Evolutionary conservation across 2,888 invertebrate species (phyloP), one percentile per base, ranked within the genome.

Genomic region (Cryptocheilus praepositus): DNA sequence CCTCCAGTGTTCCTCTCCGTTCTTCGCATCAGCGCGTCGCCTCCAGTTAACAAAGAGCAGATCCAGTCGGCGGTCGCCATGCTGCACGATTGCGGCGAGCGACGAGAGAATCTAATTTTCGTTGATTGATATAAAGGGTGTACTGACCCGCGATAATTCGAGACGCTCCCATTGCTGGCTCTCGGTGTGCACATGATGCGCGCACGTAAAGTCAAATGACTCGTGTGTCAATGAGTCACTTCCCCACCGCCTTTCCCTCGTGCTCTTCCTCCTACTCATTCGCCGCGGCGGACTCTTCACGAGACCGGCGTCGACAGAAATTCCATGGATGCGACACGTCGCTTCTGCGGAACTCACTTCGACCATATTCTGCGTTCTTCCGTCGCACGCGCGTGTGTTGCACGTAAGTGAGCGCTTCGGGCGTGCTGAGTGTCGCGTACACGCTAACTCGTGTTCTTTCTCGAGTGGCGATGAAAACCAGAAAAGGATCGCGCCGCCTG

Each of bases 91-190:
- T 44, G 43, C 7, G 36, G 11, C 36, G 36, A 36, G 36, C 59
- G 52, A 61, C 55, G 64, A 64, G 69, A 45, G 70, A 68, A 77
- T 77, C 55, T 70, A 76, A 76, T 76, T 77, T 73, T 68, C 69
- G 65, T 68, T 68, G 73, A 76, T 77, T 67, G 77, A 67, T 61
- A 70, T 58, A 70, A 70, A 59, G 65, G 70, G 61, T 44, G 28
- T 61, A 43, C 46, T 55, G 55, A 61, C 52, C 61, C 55, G 69
- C 67, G 66, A 77, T 71, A 67, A 69, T 69, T 70, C 71, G 73
- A 55, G 76, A 60, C 56, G 58, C 21, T 28, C 16, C 22, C 15
- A 21, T 56, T 16, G 51, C 53, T 3, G 49, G 5, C n/a, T 49
- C n/a, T 49, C 49, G 49, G 16, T 16, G 49, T 49, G 8, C 49